phyloP scores from a whole-genome alignment of 1,140 invertebrate species.

The Ceratosolen fusciceps region DNA sequence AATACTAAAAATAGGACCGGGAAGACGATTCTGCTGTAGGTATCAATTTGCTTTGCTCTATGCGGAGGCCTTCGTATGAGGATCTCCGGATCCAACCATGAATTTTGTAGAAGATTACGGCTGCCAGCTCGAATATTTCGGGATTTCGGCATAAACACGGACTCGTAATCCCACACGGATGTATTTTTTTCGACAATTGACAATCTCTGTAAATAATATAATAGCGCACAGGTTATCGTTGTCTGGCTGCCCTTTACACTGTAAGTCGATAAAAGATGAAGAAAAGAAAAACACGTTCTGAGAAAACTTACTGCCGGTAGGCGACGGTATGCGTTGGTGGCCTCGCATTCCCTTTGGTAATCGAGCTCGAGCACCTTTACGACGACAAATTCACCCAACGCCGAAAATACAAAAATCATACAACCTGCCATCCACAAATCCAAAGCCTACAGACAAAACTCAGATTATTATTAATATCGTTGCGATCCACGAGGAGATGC shows the following conservation, averaged over 20 bases:
- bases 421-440: conserved; percentile 91
- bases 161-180: conserved; percentile 75
- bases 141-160: conserved; percentile 51
- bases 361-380: conserved; percentile 84
- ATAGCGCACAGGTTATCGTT: not conserved
- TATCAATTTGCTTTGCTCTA: conserved; percentile 62
- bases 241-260: not conserved
- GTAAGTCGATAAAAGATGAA: not conserved
- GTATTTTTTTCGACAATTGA: conserved; percentile 76
- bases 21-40: conserved; percentile 76
- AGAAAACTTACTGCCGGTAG: conserved; percentile 74
- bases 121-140: conserved; percentile 59
- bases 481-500: too few relatives aligned
- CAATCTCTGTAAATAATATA: conserved; percentile 71
- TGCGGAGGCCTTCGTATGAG: conserved; percentile 54
- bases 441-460: conserved; percentile 75
- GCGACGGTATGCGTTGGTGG: conserved; percentile 69
- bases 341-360: conserved; percentile 74
- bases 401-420: conserved; percentile 88
- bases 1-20: conserved; percentile 82
- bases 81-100: conserved; percentile 62
- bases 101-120: conserved; percentile 60
- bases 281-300: too few relatives aligned
- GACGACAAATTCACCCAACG: conserved; percentile 87
- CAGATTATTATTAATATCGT: too few relatives aligned